A percentile compares a stretch with the other conserved stretches of the same genome.
phyloP scores from a whole-genome alignment of 2,888 invertebrate genomes.

The Ophion costatus region DNA sequence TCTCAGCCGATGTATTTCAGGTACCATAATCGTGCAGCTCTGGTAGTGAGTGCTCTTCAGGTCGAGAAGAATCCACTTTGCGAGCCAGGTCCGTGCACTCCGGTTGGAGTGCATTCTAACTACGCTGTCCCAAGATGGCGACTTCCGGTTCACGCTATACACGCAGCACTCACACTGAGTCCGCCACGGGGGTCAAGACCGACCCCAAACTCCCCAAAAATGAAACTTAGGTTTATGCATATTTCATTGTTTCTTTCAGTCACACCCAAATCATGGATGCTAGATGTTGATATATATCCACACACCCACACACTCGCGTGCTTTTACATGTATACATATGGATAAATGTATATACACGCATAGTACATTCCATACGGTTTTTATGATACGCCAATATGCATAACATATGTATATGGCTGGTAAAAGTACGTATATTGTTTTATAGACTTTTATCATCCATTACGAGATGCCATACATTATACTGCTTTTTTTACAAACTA shows the following conservation, averaged over 20 bases:
- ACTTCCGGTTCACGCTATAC: constrained; percentile 85
- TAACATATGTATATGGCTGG: neutral
- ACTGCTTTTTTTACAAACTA: neutral
- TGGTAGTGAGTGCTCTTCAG: constrained; percentile 96
- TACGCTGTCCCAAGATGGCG: constrained; percentile 84
- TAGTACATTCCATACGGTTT: neutral
- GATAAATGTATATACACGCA: constrained; percentile 31
- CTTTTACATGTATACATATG: constrained; percentile 51
- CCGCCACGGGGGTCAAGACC: constrained; percentile 83
- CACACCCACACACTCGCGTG: neutral
- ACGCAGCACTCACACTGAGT: constrained; percentile 89
- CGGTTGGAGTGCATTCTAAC: constrained; percentile 81
- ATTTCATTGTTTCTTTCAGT: constrained; percentile 77
- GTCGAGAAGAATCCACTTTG: constrained; percentile 96
- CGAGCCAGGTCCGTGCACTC: constrained; percentile 90
- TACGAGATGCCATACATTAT: constrained; percentile 67
- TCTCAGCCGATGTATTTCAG: constrained; percentile 84
- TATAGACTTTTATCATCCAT: constrained; percentile 68
- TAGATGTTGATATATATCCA: constrained; percentile 76
- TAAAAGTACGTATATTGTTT: constrained; percentile 69
- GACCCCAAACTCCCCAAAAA: constrained; percentile 94
- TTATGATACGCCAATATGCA: neutral
- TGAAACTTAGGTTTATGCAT: constrained; percentile 92
- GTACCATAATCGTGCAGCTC: constrained; percentile 96
- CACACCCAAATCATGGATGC: constrained; percentile 77